A percentile compares a stretch with the other conserved stretches of the same genome.
These are phyloP conservation scores for Potamilus streckersoni DNA, from an alignment of 1,140 invertebrate species.

Conservation along the genomic window DNA sequence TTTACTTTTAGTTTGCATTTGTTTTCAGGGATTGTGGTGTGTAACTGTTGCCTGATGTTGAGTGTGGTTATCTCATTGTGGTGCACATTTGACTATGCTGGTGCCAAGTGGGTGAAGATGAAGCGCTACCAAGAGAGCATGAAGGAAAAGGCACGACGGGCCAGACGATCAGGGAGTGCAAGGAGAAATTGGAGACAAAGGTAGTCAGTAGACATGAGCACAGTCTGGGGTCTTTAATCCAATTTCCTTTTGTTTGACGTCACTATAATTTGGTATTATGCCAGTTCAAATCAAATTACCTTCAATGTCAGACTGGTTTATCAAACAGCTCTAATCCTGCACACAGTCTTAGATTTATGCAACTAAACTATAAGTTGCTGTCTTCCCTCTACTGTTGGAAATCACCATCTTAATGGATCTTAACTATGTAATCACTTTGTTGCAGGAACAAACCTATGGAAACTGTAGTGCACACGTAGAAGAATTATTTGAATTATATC, in stretches of 20 bases:
- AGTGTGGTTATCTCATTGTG: conserved; percentile 83
- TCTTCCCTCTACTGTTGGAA: too few species aligned
- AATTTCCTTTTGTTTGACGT: background rate
- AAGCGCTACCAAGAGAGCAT: conserved; percentile 88
- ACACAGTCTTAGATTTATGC: too few species aligned
- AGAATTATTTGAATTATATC: too few species aligned
- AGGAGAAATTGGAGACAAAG: conserved; percentile 90
- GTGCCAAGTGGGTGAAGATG: conserved; percentile 94
- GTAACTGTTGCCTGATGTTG: conserved; percentile 82
- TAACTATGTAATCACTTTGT: too few species aligned
- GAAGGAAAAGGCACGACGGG: conserved; percentile 80
- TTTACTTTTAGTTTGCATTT: conserved; percentile 3
- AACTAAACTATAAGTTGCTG: too few species aligned
- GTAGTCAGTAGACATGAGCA: conserved; percentile 66
- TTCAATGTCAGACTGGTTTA: too few species aligned
- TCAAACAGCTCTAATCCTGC: too few species aligned
- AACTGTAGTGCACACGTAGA: too few species aligned
- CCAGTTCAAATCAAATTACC: too few species aligned
- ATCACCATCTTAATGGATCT: too few species aligned
- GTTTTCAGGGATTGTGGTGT: conserved; percentile 81
- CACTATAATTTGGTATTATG: conserved; percentile 11
- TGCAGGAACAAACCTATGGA: too few species aligned
- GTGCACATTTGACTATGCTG: conserved; percentile 90
- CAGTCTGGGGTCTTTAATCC: background rate
- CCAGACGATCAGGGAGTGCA: conserved; percentile 81